These are phyloP conservation scores for Serilophus lunatus DNA, from an alignment of 2,113 vertebrate genomes.

Conservation along the genomic window DNA sequence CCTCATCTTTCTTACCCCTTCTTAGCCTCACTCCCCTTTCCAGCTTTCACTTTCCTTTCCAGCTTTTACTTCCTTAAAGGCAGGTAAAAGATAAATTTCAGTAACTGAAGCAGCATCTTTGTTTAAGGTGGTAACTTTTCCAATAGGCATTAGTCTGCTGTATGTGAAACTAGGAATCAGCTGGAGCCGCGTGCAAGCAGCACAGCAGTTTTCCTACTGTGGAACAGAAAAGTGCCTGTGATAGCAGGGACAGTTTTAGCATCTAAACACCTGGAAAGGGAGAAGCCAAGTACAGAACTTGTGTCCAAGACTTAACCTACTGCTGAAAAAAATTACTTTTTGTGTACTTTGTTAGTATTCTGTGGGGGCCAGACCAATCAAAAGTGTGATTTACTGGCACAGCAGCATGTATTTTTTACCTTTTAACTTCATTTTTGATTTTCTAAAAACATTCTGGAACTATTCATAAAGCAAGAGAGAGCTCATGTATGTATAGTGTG, in stretches of 20 bases:
- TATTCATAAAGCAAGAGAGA: not conserved
- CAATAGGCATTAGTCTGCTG: accelerated
- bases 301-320: not conserved
- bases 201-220: not conserved
- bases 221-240: not conserved
- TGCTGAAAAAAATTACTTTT: not conserved
- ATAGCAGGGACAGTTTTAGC: not conserved
- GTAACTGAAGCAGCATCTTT: not conserved
- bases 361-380: not conserved
- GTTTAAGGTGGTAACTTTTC: not conserved
- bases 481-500: not conserved
- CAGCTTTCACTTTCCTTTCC: not conserved
- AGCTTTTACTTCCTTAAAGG: not conserved
- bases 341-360: not conserved
- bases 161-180: accelerated
- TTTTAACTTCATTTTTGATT: not conserved
- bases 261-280: not conserved
- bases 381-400: accelerated
- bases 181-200: not conserved
- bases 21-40: not conserved
- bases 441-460: not conserved
- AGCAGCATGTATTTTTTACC: not conserved
- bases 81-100: not conserved
- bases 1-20: not conserved
- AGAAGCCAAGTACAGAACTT: not conserved